Conservation (phyloP, 2,797 vertebrate species). For the Diplodus puntazzo region DNA sequence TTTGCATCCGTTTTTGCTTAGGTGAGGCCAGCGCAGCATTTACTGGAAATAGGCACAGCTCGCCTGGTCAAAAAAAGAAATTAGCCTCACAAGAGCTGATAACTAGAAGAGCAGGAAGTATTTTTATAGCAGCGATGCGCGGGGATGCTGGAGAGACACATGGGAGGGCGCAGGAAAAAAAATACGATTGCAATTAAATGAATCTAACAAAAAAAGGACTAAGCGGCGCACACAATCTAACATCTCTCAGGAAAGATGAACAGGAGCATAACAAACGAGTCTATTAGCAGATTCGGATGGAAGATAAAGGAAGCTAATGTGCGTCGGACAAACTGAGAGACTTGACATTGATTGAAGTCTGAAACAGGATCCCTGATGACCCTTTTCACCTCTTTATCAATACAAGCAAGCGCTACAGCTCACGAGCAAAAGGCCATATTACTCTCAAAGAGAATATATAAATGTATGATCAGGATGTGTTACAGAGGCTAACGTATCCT, state of each 20-base stretch:
- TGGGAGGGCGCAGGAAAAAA: slow-evolving; percentile 3
- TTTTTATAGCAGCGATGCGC: slow-evolving; percentile 45
- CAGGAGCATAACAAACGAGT: background rate
- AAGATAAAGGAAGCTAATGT: slow-evolving; percentile 3
- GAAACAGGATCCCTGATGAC: slow-evolving; percentile 22
- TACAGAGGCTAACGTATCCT: slow-evolving; percentile 27
- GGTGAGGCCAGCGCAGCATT: slow-evolving; percentile 45
- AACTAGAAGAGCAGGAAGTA: slow-evolving; percentile 36
- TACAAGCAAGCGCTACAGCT: slow-evolving; percentile 5
- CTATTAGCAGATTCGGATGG: background rate
- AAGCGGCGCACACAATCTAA: background rate
- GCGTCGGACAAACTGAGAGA: background rate
- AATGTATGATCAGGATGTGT: slow-evolving; percentile 1
- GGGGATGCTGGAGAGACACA: slow-evolving; percentile 23
- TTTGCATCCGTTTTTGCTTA: slow-evolving; percentile 41
- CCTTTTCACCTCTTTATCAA: slow-evolving; percentile 30
- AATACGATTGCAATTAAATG: slow-evolving; percentile 48
- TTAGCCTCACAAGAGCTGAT: slow-evolving; percentile 60
- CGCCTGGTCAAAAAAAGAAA: slow-evolving; percentile 53
- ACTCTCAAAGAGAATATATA: background rate
- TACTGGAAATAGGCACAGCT: slow-evolving; percentile 48
- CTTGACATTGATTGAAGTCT: slow-evolving; percentile 31
- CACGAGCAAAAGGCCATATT: slow-evolving; percentile 11
- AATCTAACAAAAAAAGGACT: slow-evolving; percentile 13
- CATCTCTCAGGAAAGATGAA: slow-evolving; percentile 18